Base-by-base conservation (phyloP, 2,113 vertebrate genomes). In the Oceanodroma tethys region DNA sequence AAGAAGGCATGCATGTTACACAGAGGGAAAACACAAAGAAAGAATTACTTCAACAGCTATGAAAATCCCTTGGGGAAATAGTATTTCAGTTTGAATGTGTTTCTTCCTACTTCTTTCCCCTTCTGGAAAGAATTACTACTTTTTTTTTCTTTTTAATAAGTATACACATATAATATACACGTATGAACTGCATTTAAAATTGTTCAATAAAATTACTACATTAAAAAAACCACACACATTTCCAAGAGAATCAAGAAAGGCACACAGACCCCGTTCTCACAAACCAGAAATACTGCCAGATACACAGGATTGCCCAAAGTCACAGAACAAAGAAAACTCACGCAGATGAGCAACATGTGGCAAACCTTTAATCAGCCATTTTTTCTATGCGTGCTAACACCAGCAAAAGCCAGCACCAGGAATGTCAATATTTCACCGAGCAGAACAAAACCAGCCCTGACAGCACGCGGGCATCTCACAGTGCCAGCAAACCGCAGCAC, bases 11-110 rank as follows among this genome's bases (percentile, higher is more conserved):
- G 79, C 66, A 94, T 88, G 71, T 79, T 91, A 85, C 70, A 82
- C 72, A 91, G 94, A 95, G 53, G 72, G 86, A 94, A 97, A 97
- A 97, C 81, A 97, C 86, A 97, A 91, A 97, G 94, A 90, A 96
- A 95, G 63, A 96, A 97, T 94, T 95, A 96, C 90, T 97, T 97
- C 94, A 96, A 95, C 91, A 96, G 96, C 94, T 94, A 92, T 7
- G 73, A 94, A 95, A 95, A 91, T 58, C 95, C 86, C 91, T 88
- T 38, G 87, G 86, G 95, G 92, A 97, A 97, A 90, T 4, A 89
- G 90, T 86, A 91, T 95, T 97, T 95, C 42, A 4, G 74, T 90
- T 91, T 67, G 82, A 94, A 95, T 88, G 79, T 70, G 82, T 76
- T 95, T 95, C 91, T 93, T 95, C 86, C 89, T 93, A 90, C 85